These are phyloP conservation scores for Cecidostiba fungosa DNA, from an alignment of 2,888 invertebrate species.

Conservation along the genomic window DNA sequence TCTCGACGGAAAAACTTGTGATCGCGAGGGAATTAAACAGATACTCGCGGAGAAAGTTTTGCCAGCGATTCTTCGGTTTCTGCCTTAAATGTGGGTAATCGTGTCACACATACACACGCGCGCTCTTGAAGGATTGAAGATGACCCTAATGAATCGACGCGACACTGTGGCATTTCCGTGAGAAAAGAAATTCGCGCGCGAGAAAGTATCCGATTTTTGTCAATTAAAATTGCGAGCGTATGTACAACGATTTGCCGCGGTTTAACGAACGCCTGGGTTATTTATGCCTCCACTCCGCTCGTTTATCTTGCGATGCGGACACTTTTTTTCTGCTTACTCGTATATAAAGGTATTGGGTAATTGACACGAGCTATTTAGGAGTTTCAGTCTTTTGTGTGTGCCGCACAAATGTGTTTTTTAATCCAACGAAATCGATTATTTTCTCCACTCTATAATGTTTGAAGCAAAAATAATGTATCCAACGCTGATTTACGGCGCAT, in stretches of 20 bases:
- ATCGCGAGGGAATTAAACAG: not conserved
- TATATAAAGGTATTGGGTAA: too few species aligned
- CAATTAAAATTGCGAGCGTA: constrained; percentile 50
- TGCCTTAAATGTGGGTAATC: constrained; percentile 61
- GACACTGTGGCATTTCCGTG: constrained; percentile 53
- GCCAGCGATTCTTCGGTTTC: constrained; percentile 1
- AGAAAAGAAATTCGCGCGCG: constrained; percentile 62
- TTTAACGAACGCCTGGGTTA: not conserved
- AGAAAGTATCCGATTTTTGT: constrained; percentile 51
- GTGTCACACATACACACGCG: constrained; percentile 50
- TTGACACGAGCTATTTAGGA: too few species aligned
- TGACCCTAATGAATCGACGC: constrained; percentile 63
- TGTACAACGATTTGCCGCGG: not conserved
- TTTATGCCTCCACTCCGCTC: not conserved
- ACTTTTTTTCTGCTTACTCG: not conserved
- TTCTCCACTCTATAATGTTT: too few species aligned
- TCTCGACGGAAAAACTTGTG: not conserved
- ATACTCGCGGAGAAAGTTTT: constrained; percentile 53
- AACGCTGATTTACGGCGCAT: not conserved
- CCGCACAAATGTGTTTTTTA: too few species aligned
- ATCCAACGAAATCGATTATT: too few species aligned
- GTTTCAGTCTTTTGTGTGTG: too few species aligned
- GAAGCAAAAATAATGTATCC: too few species aligned
- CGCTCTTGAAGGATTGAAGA: constrained; percentile 45
- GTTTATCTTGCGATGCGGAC: not conserved